A percentile compares a stretch with the other conserved stretches of the same genome.
phyloP scores from a whole-genome alignment of 1,140 invertebrate species.

The Saccostrea cuccullata region DNA sequence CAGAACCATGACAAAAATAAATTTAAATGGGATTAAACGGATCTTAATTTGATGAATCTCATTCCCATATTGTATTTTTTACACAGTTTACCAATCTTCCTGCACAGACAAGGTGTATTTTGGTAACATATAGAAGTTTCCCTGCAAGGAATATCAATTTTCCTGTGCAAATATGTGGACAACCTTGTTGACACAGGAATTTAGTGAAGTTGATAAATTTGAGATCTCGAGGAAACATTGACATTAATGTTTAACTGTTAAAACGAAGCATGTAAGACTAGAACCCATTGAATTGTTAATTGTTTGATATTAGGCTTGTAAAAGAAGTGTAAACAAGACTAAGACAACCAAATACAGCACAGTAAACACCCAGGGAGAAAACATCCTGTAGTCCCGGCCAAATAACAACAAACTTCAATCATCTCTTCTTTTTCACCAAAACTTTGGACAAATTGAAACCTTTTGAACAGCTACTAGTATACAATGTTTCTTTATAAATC shows the following conservation, averaged over 20 bases:
- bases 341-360: background rate
- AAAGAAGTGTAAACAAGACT: slow-evolving; percentile 20
- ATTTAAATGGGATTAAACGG: slow-evolving; percentile 2
- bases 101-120: background rate
- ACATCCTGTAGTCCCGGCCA: slow-evolving; percentile 11
- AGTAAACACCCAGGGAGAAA: slow-evolving; percentile 2
- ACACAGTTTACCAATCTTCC: background rate
- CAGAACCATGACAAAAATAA: background rate
- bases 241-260: slow-evolving; percentile 33
- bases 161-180: slow-evolving; percentile 27
- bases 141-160: slow-evolving; percentile 27
- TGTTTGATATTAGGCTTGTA: slow-evolving; percentile 33
- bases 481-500: background rate
- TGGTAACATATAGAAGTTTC: background rate
- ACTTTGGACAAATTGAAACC: slow-evolving; percentile 12
- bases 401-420: slow-evolving; percentile 34
- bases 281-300: slow-evolving; percentile 17
- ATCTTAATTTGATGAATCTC: background rate
- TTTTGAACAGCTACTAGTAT: slow-evolving; percentile 12
- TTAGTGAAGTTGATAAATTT: slow-evolving; percentile 26
- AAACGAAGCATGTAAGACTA: background rate
- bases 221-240: slow-evolving; percentile 25
- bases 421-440: slow-evolving; percentile 1
- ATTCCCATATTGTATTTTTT: background rate
- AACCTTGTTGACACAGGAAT: slow-evolving; percentile 23